phyloP scores from a whole-genome alignment of 2,797 vertebrate species.

The Allobates femoralis region DNA sequence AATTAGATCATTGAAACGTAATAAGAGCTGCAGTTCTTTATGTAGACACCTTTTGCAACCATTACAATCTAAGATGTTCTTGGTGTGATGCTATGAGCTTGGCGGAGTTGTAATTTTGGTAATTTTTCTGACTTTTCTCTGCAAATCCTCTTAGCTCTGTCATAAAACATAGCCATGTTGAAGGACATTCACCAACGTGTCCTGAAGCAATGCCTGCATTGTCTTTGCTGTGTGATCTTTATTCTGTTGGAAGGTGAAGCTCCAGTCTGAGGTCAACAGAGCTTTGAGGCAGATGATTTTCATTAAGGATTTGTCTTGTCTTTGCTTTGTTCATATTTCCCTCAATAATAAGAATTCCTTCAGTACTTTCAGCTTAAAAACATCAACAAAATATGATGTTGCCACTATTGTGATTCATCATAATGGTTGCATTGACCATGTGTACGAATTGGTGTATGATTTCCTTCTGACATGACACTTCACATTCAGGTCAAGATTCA shows the following conservation, averaged over 20 bases:
- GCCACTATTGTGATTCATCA: background rate
- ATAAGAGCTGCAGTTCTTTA: too few species aligned
- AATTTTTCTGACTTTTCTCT: background rate
- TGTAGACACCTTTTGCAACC: too few species aligned
- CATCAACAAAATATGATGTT: slow-evolving; percentile 14
- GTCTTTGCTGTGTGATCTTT: background rate
- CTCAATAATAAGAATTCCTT: too few species aligned
- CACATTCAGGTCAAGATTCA: background rate
- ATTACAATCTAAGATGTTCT: too few species aligned
- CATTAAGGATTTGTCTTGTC: background rate
- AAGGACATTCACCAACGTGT: background rate
- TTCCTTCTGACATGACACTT: background rate
- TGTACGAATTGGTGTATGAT: background rate
- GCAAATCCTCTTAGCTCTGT: background rate
- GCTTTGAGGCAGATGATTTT: background rate
- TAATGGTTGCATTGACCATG: background rate
- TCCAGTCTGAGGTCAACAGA: background rate
- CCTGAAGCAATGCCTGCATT: background rate
- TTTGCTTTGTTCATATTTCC: background rate
- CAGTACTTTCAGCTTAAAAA: background rate
- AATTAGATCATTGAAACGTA: too few species aligned
- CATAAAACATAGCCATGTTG: background rate
- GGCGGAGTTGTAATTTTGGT: background rate
- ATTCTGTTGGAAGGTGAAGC: background rate
- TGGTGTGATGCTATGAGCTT: background rate